Conservation (phyloP, 2,888 invertebrate genomes). For the Tetranychus truncatus region DNA sequence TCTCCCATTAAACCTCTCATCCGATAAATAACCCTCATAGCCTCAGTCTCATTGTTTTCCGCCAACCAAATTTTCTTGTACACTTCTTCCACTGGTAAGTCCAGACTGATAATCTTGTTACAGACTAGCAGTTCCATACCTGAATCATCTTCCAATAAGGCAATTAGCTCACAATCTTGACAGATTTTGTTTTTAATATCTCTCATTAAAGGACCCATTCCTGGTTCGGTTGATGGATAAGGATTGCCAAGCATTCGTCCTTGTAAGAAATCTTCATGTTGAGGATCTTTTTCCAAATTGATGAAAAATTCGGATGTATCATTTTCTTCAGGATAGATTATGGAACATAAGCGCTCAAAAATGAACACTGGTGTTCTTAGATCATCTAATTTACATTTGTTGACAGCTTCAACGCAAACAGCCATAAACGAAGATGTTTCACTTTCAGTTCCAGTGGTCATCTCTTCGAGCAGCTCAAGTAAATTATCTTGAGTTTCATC, state of each 20-base stretch:
- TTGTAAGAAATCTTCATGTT: conserved; percentile 96
- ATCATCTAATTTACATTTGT: conserved; percentile 66
- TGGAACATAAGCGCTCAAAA: conserved; percentile 86
- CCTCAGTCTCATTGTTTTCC: conserved; percentile 59
- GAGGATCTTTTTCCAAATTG: conserved; percentile 89
- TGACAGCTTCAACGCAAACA: conserved; percentile 83
- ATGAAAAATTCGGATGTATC: conserved; percentile 91
- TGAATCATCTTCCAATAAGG: conserved; percentile 87
- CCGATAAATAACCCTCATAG: conserved; percentile 90
- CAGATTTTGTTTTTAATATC: conserved; percentile 98
- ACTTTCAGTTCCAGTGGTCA: conserved; percentile 84
- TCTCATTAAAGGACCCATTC: conserved; percentile 88
- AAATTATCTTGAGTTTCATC: conserved; percentile 92
- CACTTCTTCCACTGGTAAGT: conserved; percentile 73
- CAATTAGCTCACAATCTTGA: conserved; percentile 93
- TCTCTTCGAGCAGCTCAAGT: conserved; percentile 74
- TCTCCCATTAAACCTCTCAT: conserved; percentile 94
- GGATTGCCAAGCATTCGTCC: conserved; percentile 38
- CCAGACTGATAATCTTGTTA: conserved; percentile 92
- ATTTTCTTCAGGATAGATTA: conserved; percentile 91
- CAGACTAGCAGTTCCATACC: conserved; percentile 94
- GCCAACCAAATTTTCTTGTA: conserved; percentile 36
- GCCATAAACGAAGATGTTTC: conserved; percentile 95
- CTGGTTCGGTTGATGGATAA: conserved; percentile 83
- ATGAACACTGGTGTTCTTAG: conserved; percentile 91